Conservation (phyloP, 2,888 invertebrate species). For the Rhaphigaster nebulosa region DNA sequence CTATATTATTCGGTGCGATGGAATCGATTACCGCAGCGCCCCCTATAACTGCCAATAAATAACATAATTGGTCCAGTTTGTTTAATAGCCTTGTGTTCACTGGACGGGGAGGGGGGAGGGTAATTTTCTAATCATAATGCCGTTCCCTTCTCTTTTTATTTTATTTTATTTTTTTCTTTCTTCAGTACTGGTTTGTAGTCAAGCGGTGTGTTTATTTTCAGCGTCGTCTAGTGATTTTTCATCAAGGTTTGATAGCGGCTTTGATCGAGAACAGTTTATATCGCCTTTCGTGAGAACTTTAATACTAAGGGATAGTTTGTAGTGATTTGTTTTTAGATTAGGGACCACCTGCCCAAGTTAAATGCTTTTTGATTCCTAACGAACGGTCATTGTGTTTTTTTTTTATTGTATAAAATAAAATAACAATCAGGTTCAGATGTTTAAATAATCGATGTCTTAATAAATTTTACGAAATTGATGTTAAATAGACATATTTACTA, state of each 20-base stretch:
- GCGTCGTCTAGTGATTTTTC: background rate
- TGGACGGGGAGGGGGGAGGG: background rate
- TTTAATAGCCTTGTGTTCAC: background rate
- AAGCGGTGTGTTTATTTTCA: slow-evolving; percentile 3
- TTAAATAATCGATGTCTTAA: background rate
- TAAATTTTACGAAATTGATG: background rate
- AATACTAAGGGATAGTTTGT: slow-evolving; percentile 9
- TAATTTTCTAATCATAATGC: slow-evolving; percentile 43
- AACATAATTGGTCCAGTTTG: slow-evolving; percentile 42
- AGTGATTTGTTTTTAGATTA: slow-evolving; percentile 32
- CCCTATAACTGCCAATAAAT: slow-evolving; percentile 42
- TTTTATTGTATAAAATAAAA: background rate
- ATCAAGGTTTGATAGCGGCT: slow-evolving; percentile 5
- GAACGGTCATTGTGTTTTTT: background rate
- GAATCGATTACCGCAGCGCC: slow-evolving; percentile 37
- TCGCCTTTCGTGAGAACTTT: slow-evolving; percentile 29
- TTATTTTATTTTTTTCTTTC: background rate
- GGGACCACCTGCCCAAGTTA: background rate
- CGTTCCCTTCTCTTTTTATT: slow-evolving; percentile 12
- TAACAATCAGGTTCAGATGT: background rate
- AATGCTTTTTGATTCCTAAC: slow-evolving; percentile 21
- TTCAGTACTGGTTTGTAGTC: slow-evolving; percentile 5
- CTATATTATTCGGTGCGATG: slow-evolving; percentile 6
- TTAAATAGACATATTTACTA: background rate
- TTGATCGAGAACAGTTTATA: background rate